Conservation (phyloP, 2,797 vertebrate species). For the Sandelia bainsii region DNA sequence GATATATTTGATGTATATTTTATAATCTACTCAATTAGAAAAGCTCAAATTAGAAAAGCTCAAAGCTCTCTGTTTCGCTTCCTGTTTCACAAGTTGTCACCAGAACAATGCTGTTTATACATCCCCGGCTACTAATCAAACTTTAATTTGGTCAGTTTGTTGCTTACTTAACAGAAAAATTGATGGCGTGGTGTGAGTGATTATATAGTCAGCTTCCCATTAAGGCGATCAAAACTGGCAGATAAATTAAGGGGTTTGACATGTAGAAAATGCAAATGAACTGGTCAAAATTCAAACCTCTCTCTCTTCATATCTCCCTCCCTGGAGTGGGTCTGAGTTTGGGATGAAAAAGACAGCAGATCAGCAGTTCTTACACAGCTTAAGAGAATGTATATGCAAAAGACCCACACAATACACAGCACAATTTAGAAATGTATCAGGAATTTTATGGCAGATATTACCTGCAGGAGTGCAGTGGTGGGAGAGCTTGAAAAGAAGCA, state of each 20-base stretch:
- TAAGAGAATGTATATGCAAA: conserved; percentile 56
- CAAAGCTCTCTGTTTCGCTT: conserved; percentile 40
- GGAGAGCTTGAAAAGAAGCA: conserved; percentile 42
- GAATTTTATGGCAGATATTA: conserved; percentile 55
- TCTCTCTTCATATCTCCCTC: conserved; percentile 18
- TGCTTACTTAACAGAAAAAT: conserved; percentile 73
- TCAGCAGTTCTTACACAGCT: conserved; percentile 67
- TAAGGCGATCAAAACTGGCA: conserved; percentile 65
- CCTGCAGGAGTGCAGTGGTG: conserved; percentile 31
- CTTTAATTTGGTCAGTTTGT: conserved; percentile 73
- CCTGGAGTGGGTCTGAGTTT: conserved; percentile 36
- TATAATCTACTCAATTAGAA: conserved; percentile 45
- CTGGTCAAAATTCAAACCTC: conserved; percentile 71
- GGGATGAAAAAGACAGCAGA: conserved; percentile 48
- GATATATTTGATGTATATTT: conserved; percentile 51
- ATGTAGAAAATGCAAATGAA: conserved; percentile 74
- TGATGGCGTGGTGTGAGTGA: conserved; percentile 60
- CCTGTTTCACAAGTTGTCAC: conserved; percentile 60
- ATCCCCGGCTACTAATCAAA: conserved; percentile 64
- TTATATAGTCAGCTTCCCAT: conserved; percentile 63
- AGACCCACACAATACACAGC: conserved; percentile 46
- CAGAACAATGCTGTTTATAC: conserved; percentile 54
- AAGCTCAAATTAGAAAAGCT: conserved; percentile 50
- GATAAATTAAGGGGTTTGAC: conserved; percentile 74
- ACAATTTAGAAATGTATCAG: conserved; percentile 52